Percentiles rank a stretch among this genome's conserved stretches.
Conservation (phyloP, 2,113 vertebrate genomes). For the Ptyas mucosa region DNA sequence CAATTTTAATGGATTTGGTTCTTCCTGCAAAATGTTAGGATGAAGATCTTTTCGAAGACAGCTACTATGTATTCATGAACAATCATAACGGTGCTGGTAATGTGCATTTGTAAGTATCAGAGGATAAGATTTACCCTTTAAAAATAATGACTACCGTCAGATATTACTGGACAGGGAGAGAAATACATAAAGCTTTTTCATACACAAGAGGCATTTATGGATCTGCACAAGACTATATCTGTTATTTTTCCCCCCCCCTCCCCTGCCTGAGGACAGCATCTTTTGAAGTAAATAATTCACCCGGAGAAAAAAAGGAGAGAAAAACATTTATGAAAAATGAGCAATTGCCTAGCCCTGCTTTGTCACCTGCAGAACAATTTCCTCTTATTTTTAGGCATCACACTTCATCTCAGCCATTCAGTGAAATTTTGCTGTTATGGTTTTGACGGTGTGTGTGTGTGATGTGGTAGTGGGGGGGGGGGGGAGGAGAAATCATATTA, state of each 20-base stretch:
- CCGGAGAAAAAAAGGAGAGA: fast-evolving
- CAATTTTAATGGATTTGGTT: slow-evolving; percentile 37
- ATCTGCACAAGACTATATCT: background rate
- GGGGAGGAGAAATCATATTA: slow-evolving; percentile 34
- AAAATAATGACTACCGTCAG: slow-evolving; percentile 24
- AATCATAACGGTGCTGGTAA: background rate
- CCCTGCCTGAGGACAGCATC: background rate
- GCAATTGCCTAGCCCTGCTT: slow-evolving; percentile 5
- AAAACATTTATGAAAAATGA: background rate
- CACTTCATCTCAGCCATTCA: slow-evolving; percentile 27
- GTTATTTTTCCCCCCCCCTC: background rate
- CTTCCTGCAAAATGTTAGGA: background rate
- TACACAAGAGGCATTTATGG: slow-evolving; percentile 19
- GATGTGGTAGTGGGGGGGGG: background rate
- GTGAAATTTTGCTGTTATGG: slow-evolving; percentile 29
- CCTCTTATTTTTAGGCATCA: slow-evolving; percentile 26
- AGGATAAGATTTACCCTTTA: slow-evolving; percentile 5
- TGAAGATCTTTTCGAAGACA: background rate
- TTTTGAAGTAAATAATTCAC: slow-evolving; percentile 12
- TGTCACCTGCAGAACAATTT: slow-evolving; percentile 33
- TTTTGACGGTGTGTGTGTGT: slow-evolving; percentile 14
- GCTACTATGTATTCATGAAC: slow-evolving; percentile 33
- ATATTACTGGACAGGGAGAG: slow-evolving; percentile 2
- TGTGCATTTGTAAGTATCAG: background rate
- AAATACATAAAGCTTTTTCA: slow-evolving; percentile 21